These are phyloP conservation scores for Microplitis deprimator DNA, from an alignment of 2,888 invertebrate species.

Conservation along the genomic window DNA sequence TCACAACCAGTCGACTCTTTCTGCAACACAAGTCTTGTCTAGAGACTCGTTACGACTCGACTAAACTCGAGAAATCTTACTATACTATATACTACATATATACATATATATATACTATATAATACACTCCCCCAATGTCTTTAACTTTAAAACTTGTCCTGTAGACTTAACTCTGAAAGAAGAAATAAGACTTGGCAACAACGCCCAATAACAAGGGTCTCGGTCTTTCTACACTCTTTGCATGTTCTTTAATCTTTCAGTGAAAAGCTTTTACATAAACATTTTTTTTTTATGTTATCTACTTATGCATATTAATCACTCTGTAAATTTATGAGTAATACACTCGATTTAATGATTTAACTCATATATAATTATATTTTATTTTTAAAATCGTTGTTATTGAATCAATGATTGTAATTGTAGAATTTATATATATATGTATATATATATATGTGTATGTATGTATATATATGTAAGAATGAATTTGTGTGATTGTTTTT, in stretches of 20 bases:
- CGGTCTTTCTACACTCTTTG: neutral
- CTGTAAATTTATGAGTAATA: neutral
- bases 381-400: neutral
- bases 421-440: neutral
- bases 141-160: neutral
- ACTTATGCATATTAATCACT: neutral
- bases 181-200: slow-evolving; percentile 45
- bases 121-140: slow-evolving; percentile 3
- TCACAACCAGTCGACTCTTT: neutral
- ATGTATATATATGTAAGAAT: neutral
- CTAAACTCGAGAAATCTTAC: neutral
- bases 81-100: neutral
- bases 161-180: neutral
- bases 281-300: neutral
- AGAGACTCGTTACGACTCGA: neutral
- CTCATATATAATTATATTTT: neutral
- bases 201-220: slow-evolving; percentile 29
- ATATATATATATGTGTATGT: neutral
- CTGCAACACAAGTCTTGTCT: neutral
- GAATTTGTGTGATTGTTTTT: neutral
- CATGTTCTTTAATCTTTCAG: neutral
- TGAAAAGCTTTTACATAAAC: slow-evolving; percentile 1
- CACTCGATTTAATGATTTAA: neutral
- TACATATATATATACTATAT: neutral
- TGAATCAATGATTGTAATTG: neutral